Base-by-base conservation (phyloP, 2,113 vertebrate genomes). In the Pteropus alecto region DNA sequence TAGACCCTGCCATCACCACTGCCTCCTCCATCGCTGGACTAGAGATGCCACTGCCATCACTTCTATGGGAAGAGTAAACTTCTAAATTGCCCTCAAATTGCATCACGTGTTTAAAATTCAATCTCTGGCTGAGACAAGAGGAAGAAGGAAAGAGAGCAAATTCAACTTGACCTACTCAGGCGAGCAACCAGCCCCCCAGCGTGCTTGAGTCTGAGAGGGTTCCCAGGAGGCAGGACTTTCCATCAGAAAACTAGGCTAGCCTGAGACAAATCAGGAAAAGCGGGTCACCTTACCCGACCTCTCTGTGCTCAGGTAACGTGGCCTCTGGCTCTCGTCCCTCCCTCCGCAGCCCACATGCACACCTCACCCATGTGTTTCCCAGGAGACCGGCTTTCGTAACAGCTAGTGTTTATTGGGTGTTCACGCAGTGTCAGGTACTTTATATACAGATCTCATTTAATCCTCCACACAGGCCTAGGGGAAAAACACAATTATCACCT, bases 101-200 rank as follows among this genome's bases (percentile, higher is more conserved):
- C 21, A 46, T 30, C 68, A 10, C 38, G 84, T 21, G 13, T 68
- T 76, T 90, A 33, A 77, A 28, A 30, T 35, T 30, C 73, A 24
- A 51, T 8, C 24, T 76, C 26, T 26, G 14, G 28, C 1, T 15
- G n/a, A 46, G 58, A 54, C 13, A 30, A 67, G 38, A 30, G 15
- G 18, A 21, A 30, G 10, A 26, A 15, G 7, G 9, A n/a, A 79
- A 41, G 10, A 14, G 22, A 46, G 6, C 15, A 7, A 35, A n/a
- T 15, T 7, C 48, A 14, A 13, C 35, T 48, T n/a, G 1, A 2
- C 4, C 41, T 43, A n/a, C 18, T 30, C 10, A 13, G 68, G 15
- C 61, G n/a, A 7, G 51, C 2, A 2, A 18, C 9, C 3, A 3
- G 22, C 43, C 33, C 21, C 38, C n/a, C 5, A 1, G 10, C 0